Evolutionary conservation across 2,797 vertebrate genomes (phyloP).

Genomic region (Morus bassanus): DNA sequence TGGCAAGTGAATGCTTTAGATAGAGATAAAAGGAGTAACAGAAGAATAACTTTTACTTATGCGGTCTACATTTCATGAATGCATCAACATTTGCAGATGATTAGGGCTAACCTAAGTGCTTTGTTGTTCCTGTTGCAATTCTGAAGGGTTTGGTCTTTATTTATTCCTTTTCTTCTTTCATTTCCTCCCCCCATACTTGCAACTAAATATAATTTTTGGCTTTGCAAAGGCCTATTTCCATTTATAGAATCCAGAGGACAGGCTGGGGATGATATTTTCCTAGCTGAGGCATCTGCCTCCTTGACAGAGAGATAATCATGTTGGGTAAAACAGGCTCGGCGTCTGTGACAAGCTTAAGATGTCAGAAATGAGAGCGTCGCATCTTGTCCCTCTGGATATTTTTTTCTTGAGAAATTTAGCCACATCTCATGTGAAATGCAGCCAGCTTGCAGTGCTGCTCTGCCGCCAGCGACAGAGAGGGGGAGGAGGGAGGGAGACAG

Average conservation of each 20-base stretch:
- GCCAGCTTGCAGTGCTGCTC: background rate
- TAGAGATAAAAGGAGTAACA: slow-evolving; percentile 31
- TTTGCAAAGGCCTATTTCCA: slow-evolving; percentile 23
- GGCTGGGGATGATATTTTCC: slow-evolving; percentile 8
- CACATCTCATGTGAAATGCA: background rate
- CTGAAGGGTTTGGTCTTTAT: background rate
- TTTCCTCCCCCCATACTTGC: background rate
- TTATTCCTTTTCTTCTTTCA: background rate
- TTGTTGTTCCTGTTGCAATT: background rate
- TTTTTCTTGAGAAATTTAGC: slow-evolving; percentile 4
- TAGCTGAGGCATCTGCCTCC: slow-evolving; percentile 34
- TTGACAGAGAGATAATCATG: background rate
- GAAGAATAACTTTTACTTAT: slow-evolving; percentile 17
- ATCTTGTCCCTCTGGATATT: background rate
- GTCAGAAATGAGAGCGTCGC: background rate
- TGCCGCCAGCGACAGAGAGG: background rate
- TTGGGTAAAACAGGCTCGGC: slow-evolving; percentile 15
- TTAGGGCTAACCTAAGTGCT: slow-evolving; percentile 4
- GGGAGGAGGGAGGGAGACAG: background rate
- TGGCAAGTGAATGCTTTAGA: background rate
- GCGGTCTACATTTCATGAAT: background rate
- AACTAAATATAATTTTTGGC: slow-evolving; percentile 20
- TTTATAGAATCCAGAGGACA: slow-evolving; percentile 51
- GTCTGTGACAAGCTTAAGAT: slow-evolving; percentile 14
- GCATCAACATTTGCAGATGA: background rate